Conservation (phyloP, 2,888 invertebrate species). For the Patella ulyssiponensis region DNA sequence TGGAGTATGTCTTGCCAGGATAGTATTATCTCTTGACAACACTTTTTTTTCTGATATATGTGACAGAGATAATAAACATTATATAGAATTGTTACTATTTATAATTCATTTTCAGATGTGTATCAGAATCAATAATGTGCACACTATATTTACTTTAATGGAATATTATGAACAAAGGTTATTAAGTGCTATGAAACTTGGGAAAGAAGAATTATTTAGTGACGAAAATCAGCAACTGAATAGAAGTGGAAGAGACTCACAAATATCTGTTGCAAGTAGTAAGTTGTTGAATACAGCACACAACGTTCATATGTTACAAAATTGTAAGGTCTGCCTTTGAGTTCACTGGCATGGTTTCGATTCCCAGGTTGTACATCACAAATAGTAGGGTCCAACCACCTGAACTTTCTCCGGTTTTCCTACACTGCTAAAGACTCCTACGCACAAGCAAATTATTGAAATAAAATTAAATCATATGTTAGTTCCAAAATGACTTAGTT, state of each 20-base stretch:
- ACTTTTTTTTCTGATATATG: neutral
- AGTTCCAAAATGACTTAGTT: too few species aligned
- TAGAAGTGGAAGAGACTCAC: constrained; percentile 3
- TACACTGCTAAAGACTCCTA: too few species aligned
- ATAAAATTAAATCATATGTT: too few species aligned
- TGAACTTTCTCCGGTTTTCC: too few species aligned
- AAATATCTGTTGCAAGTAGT: neutral
- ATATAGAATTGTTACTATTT: neutral
- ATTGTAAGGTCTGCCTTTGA: too few species aligned
- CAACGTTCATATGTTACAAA: too few species aligned
- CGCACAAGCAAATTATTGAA: too few species aligned
- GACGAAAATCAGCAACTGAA: neutral
- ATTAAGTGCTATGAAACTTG: constrained; percentile 21
- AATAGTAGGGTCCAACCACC: too few species aligned
- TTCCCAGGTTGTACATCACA: too few species aligned
- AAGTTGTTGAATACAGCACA: neutral
- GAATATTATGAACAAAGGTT: constrained; percentile 46
- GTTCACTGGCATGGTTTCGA: too few species aligned
- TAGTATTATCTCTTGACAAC: neutral
- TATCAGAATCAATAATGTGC: constrained; percentile 59
- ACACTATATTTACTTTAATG: constrained; percentile 45
- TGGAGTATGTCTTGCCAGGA: too few species aligned
- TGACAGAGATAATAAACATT: neutral
- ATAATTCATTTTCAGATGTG: constrained; percentile 53
- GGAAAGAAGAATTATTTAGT: neutral